These are phyloP conservation scores for Trichacis sp. DNA, from an alignment of 2,888 invertebrate species.

Conservation along the genomic window DNA sequence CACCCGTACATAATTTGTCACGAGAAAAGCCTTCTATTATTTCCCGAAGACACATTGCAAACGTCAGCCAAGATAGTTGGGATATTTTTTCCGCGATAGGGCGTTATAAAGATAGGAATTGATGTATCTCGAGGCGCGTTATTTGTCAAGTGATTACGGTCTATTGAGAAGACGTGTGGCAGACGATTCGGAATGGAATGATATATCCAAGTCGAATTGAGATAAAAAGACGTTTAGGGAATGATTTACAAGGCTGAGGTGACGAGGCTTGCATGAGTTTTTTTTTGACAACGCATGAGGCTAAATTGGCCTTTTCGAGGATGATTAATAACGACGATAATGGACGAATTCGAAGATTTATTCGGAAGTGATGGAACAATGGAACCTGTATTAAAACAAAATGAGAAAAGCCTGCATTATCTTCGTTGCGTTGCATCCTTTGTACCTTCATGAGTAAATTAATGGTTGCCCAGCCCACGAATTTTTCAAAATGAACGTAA, in stretches of 20 bases:
- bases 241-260: slow-evolving; percentile 28
- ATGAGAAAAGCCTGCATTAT: background rate
- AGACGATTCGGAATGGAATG: slow-evolving; percentile 9
- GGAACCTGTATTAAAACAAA: background rate
- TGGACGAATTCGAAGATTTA: slow-evolving; percentile 30
- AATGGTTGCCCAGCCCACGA: background rate
- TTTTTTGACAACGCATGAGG: slow-evolving; percentile 28
- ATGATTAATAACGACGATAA: slow-evolving; percentile 41
- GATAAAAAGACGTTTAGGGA: slow-evolving; percentile 33
- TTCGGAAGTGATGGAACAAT: slow-evolving; percentile 4
- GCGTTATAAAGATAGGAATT: background rate
- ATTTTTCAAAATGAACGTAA: background rate
- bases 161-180: background rate
- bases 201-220: slow-evolving; percentile 39
- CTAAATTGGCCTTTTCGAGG: slow-evolving; percentile 33
- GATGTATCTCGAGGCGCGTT: background rate
- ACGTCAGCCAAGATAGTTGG: background rate
- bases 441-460: background rate
- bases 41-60: no score
- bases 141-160: slow-evolving; percentile 3
- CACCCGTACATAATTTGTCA: no score
- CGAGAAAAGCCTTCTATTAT: no score
- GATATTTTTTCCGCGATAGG: background rate
- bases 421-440: background rate
- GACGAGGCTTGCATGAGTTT: slow-evolving; percentile 14